A percentile compares a stretch with the other conserved stretches of the same genome.
These are phyloP conservation scores for Argyrosomus regius DNA, from an alignment of 2,797 vertebrate species.

Conservation along the genomic window DNA sequence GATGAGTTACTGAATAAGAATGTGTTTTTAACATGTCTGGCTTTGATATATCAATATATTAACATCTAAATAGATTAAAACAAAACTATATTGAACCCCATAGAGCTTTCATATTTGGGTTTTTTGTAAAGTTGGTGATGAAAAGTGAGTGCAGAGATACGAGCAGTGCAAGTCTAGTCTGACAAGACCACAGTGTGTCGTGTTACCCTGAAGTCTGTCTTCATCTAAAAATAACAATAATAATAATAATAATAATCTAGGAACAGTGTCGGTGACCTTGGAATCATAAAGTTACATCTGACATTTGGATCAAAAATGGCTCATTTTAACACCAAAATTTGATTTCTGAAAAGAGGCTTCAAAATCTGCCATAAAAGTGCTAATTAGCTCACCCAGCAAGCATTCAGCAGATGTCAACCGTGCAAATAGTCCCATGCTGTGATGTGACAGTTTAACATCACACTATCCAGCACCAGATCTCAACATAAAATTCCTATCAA, in stretches of 20 bases:
- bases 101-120: slow-evolving; percentile 32
- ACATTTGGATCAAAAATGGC: slow-evolving; percentile 24
- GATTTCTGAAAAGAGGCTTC: slow-evolving; percentile 24
- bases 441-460: not conserved
- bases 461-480: not conserved
- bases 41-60: slow-evolving; percentile 69
- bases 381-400: slow-evolving; percentile 31
- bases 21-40: slow-evolving; percentile 26
- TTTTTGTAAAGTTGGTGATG: slow-evolving; percentile 28
- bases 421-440: not conserved
- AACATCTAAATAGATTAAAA: slow-evolving; percentile 69
- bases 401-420: slow-evolving; percentile 11
- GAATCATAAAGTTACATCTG: slow-evolving; percentile 48
- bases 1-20: slow-evolving; percentile 40
- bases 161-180: slow-evolving; percentile 29
- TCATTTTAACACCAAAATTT: not conserved
- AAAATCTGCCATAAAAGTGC: slow-evolving; percentile 23
- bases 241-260: slow-evolving; percentile 11
- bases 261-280: slow-evolving; percentile 33
- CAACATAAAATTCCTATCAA: not conserved
- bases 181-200: slow-evolving; percentile 11
- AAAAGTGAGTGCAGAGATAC: slow-evolving; percentile 48
- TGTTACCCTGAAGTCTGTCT: slow-evolving; percentile 14
- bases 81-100: slow-evolving; percentile 45
- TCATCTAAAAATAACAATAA: slow-evolving; percentile 22